Evolutionary conservation across 2,888 invertebrate species (phyloP).

Genomic region (Thalpophila matura): DNA sequence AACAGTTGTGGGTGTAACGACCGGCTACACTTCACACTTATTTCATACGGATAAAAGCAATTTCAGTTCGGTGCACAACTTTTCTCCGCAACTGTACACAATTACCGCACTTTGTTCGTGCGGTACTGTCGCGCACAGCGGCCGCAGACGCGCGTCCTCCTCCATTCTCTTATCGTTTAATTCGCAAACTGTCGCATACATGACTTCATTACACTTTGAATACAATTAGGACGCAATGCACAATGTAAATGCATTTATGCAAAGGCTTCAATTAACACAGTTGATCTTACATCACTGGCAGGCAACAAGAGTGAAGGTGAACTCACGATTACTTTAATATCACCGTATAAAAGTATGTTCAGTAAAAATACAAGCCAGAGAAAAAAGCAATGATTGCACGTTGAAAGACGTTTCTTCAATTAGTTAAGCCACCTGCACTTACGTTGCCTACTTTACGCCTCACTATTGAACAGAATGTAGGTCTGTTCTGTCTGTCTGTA

Average conservation of each 20-base stretch:
- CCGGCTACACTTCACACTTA: constrained; percentile 35
- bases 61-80: constrained; percentile 24
- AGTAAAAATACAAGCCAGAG: constrained; percentile 5
- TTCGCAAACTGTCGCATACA: constrained; percentile 8
- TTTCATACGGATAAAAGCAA: constrained; percentile 36
- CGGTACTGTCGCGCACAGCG: constrained; percentile 5
- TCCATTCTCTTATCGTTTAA: background rate
- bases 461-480: background rate
- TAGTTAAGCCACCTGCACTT: constrained; percentile 1
- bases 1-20: constrained; percentile 23
- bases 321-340: background rate
- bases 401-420: background rate
- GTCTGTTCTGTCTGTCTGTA: background rate
- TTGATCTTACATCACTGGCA: background rate
- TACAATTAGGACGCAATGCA: background rate
- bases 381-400: constrained; percentile 9
- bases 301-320: constrained; percentile 6
- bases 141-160: background rate
- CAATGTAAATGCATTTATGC: constrained; percentile 6
- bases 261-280: background rate
- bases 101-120: constrained; percentile 18
- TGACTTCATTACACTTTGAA: background rate
- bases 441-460: background rate
- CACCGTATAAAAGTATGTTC: background rate
- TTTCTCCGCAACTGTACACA: constrained; percentile 26